phyloP scores from a whole-genome alignment of 92 coral and sea anemone species.

The Umimayanthus kanabou region DNA sequence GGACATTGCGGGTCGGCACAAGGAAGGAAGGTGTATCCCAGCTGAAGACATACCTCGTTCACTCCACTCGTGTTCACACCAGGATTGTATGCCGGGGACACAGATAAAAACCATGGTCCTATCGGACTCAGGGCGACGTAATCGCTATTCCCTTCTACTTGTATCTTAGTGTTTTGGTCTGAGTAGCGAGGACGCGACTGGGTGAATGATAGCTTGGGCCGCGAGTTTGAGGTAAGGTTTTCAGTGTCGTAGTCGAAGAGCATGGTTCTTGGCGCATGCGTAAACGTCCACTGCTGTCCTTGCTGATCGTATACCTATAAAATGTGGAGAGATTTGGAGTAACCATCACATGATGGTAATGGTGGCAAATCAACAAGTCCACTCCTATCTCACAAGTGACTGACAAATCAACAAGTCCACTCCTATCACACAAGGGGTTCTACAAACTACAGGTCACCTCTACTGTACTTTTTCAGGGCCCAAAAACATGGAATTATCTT shows the following conservation, averaged over 20 bases:
- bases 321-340: not conserved
- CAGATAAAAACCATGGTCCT: slow-evolving; percentile 27
- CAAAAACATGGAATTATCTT: too few relatives aligned
- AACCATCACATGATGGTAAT: too few relatives aligned
- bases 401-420: too few relatives aligned
- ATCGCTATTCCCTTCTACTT: slow-evolving; percentile 30
- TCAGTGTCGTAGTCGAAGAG: slow-evolving; percentile 31
- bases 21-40: slow-evolving; percentile 29
- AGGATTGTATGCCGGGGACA: slow-evolving; percentile 6
- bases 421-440: too few relatives aligned
- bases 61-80: slow-evolving; percentile 30
- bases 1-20: slow-evolving; percentile 25
- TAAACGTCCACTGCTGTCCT: slow-evolving; percentile 40
- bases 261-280: slow-evolving; percentile 40
- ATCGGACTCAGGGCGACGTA: slow-evolving; percentile 34
- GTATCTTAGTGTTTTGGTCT: slow-evolving; percentile 24
- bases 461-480: too few relatives aligned
- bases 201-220: not conserved
- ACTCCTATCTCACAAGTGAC: too few relatives aligned
- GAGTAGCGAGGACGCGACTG: slow-evolving; percentile 26
- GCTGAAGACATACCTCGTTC: slow-evolving; percentile 18
- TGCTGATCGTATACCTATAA: slow-evolving; percentile 25
- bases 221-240: slow-evolving; percentile 27
- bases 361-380: too few relatives aligned
- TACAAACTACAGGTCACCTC: too few relatives aligned